Base-by-base conservation (phyloP, 2,797 vertebrate genomes). In the Ceryle rudis region DNA sequence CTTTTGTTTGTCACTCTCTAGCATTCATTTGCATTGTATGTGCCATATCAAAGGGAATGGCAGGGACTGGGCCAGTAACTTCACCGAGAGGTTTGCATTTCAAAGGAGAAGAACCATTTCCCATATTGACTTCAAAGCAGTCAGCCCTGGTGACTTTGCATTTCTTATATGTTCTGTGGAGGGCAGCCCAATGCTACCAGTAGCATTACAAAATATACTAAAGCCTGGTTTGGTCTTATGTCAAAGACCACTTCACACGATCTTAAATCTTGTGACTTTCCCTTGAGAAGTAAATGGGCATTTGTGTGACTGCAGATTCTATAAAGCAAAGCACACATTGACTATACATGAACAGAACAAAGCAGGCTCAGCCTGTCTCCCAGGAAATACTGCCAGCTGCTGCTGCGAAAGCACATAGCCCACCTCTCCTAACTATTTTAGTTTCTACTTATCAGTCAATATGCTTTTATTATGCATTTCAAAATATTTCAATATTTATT, bases 1-100 rank as follows among this genome's bases (percentile, higher is more conserved):
- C 37, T 79, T 90, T 84, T 67, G 39, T 73, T 33, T 73, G 60
- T 70, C 77, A 51, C 26, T 71, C 31, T 62, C 44, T 37, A 49
- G 47, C 29, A 51, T 21, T 77, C 37, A 55, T 80, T 92, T 86
- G 60, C 74, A 41, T 69, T 55, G 9, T 83, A 16, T 44, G 39
- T 65, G 41, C 51, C 11, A 1, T 69, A 67, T 87, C 83, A 94
- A 92, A 94, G 28, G 35, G 22, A 73, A 39, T 1, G 8, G 49
- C 52, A 95, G 61, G 54, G 72, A 69, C 75, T 55, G 19, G 23
- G 85, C 47, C 60, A 64, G 13, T 70, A 51, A 47, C 67, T 92
- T 81, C 31, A 4, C 81, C 42, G 29, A 7, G 55, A 58, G 11
- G 65, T 81, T 96, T 94, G 49, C 78, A 87, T 91, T 92, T 96